Evolutionary conservation across 2,113 vertebrate species (phyloP).

Genomic region (Salvelinus alpinus): DNA sequence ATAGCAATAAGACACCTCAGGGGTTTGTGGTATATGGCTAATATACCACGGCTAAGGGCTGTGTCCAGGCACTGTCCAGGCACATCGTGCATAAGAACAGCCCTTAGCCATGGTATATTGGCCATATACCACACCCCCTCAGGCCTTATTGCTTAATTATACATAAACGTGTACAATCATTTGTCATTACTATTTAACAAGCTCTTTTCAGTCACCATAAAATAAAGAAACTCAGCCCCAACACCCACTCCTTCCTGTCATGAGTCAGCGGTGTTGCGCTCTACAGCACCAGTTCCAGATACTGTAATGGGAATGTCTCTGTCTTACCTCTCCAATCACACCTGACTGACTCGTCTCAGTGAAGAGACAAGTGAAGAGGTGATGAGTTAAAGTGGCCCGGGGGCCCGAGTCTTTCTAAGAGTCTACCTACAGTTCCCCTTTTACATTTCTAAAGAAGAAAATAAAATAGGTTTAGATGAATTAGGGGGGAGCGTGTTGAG

Average conservation of each 20-base stretch:
- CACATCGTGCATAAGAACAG: too few relatives aligned
- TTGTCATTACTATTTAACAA: too few relatives aligned
- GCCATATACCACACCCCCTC: too few relatives aligned
- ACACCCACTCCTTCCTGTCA: background rate
- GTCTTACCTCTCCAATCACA: conserved; percentile 35
- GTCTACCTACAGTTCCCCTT: background rate
- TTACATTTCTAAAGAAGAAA: background rate
- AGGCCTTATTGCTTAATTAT: too few relatives aligned
- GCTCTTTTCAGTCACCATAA: background rate
- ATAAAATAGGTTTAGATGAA: background rate
- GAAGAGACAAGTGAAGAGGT: conserved; percentile 23
- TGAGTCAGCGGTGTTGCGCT: background rate
- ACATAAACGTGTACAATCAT: too few relatives aligned
- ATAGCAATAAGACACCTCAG: too few relatives aligned
- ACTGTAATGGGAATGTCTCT: conserved; percentile 52
- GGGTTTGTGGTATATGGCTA: too few relatives aligned
- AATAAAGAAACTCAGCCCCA: background rate
- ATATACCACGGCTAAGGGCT: too few relatives aligned
- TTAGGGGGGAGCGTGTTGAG: background rate
- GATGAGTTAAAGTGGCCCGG: conserved; percentile 31
- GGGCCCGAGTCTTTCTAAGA: background rate
- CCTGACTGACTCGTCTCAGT: conserved; percentile 44
- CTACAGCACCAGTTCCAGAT: conserved; percentile 19
- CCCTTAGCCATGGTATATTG: too few relatives aligned
- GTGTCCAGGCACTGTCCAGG: too few relatives aligned